A percentile compares a stretch with the other conserved stretches of the same genome.
Conservation (phyloP, 2,888 invertebrate species). For the Palloptera scutellata region DNA sequence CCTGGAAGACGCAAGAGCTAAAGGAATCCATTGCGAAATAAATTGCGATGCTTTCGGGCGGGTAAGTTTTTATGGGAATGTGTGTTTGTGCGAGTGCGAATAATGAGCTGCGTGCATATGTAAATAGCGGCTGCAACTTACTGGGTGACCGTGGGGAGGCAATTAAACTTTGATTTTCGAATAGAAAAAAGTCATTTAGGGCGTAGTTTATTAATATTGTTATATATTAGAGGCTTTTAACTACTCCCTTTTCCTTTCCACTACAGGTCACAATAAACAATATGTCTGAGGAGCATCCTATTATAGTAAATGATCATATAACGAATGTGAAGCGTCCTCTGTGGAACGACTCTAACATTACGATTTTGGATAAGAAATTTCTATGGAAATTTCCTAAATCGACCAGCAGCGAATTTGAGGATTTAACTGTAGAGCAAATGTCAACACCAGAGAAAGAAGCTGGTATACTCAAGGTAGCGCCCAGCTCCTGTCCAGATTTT, state of each 20-base stretch:
- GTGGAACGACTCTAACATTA: conserved; percentile 51
- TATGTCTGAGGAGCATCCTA: conserved; percentile 48
- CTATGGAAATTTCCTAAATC: conserved; percentile 52
- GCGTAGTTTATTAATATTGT: no score
- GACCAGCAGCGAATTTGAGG: conserved; percentile 29
- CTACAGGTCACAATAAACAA: conserved; percentile 57
- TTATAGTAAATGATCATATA: conserved; percentile 51
- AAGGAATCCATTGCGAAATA: conserved; percentile 58
- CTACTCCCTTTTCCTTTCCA: no score
- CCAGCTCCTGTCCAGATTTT: conserved; percentile 55
- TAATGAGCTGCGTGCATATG: not conserved
- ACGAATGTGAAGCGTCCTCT: conserved; percentile 52
- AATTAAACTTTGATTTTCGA: no score
- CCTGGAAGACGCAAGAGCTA: conserved; percentile 48
- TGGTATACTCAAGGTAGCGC: conserved; percentile 45
- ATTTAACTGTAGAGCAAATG: conserved; percentile 29
- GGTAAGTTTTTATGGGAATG: conserved; percentile 48
- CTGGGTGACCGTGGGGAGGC: no score
- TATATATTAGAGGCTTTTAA: no score
- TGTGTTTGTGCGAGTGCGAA: not conserved
- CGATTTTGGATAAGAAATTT: conserved; percentile 54
- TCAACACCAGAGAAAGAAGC: conserved; percentile 41
- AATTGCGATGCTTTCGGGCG: conserved; percentile 60
- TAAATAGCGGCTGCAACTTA: no score
- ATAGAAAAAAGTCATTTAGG: no score